These are phyloP conservation scores for Dendrocincla fuliginosa DNA, from an alignment of 2,797 vertebrate genomes.

Conservation along the genomic window DNA sequence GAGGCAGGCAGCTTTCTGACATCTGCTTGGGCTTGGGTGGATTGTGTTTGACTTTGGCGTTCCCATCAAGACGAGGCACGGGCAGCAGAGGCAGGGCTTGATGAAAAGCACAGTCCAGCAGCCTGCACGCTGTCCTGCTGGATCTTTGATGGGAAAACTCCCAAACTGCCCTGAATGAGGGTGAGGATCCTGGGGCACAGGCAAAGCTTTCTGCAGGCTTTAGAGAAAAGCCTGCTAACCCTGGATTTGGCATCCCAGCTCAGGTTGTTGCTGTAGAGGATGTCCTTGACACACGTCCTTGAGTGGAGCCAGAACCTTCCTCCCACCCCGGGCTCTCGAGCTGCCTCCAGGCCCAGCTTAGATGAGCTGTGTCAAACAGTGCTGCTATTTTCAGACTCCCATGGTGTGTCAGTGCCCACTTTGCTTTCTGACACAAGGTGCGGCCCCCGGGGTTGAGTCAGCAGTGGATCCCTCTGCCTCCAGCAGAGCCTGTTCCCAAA, in stretches of 20 bases:
- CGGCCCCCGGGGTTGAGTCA: not conserved
- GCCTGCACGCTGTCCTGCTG: not conserved
- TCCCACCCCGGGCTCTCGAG: not conserved
- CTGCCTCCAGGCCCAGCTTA: not conserved
- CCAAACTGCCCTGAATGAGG: not conserved
- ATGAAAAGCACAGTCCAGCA: not conserved
- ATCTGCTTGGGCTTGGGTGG: constrained; percentile 40
- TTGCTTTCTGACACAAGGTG: not conserved
- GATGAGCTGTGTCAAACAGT: not conserved
- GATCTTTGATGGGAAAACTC: not conserved
- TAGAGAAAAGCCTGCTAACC: not conserved
- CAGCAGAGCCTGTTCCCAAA: not conserved
- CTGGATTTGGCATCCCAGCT: not conserved
- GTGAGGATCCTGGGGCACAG: not conserved
- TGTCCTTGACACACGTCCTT: not conserved
- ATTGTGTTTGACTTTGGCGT: constrained; percentile 25
- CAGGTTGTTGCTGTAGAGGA: not conserved
- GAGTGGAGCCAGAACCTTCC: not conserved
- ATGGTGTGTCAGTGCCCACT: not conserved
- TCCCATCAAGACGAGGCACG: not conserved
- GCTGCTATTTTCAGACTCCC: not conserved
- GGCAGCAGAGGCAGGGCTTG: not conserved
- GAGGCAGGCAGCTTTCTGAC: constrained; percentile 30
- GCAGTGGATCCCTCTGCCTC: not conserved
- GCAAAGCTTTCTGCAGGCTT: not conserved